These are phyloP conservation scores for Xyrauchen texanus DNA, from an alignment of 2,113 vertebrate species.

Conservation along the genomic window DNA sequence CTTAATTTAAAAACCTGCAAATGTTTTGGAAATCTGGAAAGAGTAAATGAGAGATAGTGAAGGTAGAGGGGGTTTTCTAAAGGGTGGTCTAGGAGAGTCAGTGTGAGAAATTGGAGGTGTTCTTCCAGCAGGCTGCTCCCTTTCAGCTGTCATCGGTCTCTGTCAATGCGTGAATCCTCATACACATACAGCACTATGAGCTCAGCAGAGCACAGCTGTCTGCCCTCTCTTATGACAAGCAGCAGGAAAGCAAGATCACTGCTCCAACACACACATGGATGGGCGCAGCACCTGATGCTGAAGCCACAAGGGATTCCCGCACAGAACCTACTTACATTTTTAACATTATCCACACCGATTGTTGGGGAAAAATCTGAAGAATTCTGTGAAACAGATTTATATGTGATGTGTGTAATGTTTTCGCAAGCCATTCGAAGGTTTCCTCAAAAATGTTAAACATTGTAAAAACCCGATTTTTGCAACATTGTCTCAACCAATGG, in stretches of 20 bases:
- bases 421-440: no score
- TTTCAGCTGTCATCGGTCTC: conserved; percentile 27
- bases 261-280: background rate
- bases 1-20: no score
- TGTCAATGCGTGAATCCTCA: conserved; percentile 9
- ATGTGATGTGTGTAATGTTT: no score
- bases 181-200: conserved; percentile 1
- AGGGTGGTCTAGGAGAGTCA: background rate
- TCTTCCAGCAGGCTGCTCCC: conserved; percentile 15
- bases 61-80: background rate
- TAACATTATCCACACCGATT: background rate
- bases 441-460: no score
- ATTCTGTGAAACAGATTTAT: no score
- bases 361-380: background rate
- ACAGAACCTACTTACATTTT: background rate
- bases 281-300: conserved; percentile 1
- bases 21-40: no score
- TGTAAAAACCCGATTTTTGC: no score
- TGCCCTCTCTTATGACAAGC: conserved; percentile 10
- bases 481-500: no score
- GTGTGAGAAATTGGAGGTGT: conserved; percentile 19
- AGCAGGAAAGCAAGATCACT: conserved; percentile 23
- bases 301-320: no score
- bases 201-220: conserved; percentile 27
- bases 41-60: background rate